Base-by-base conservation (phyloP, 2,888 invertebrate species). In the Neuroscelio doddi region DNA sequence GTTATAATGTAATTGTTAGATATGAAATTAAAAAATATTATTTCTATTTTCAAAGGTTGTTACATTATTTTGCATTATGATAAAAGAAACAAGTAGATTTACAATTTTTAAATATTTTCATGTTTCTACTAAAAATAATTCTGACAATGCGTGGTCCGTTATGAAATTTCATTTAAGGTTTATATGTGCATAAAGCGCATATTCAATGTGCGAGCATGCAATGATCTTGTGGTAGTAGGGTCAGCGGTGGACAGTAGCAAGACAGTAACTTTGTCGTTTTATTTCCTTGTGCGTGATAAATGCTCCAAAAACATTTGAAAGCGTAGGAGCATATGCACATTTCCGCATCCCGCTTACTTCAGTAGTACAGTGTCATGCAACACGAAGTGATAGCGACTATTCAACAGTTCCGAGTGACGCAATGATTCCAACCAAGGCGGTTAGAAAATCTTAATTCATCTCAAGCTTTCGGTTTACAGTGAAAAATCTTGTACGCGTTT, bases 271-370 rank as follows among this genome's bases (percentile, higher is more conserved):
- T n/a, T n/a, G n/a, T n/a, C n/a, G n/a, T n/a, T n/a, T n/a, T 15
- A 46, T 62, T 68, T 49, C 51, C 47, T 49, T 27, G n/a, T 17
- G n/a, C n/a, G 32, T 12, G 34, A 72, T 69, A 72, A 72, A 70
- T 71, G 63, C 65, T 62, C 64, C 72, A 61, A 75, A 77, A 76
- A 72, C 59, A 64, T 71, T 61, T 64, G 14, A 32, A 53, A 73
- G 36, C 56, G 67, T 50, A 41, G 41, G 52, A 44, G 53, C 36
- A n/a, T n/a, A n/a, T n/a, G n/a, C n/a, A n/a, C n/a, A n/a, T n/a
- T n/a, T n/a, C n/a, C n/a, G n/a, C n/a, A n/a, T n/a, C n/a, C n/a
- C n/a, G n/a, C n/a, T n/a, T n/a, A n/a, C n/a, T n/a, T n/a, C n/a
- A n/a, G n/a, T n/a, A n/a, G n/a, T n/a, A n/a, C n/a, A n/a, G n/a